phyloP scores from a whole-genome alignment of 2,888 invertebrate genomes.

The Alloscopus bannaensis region DNA sequence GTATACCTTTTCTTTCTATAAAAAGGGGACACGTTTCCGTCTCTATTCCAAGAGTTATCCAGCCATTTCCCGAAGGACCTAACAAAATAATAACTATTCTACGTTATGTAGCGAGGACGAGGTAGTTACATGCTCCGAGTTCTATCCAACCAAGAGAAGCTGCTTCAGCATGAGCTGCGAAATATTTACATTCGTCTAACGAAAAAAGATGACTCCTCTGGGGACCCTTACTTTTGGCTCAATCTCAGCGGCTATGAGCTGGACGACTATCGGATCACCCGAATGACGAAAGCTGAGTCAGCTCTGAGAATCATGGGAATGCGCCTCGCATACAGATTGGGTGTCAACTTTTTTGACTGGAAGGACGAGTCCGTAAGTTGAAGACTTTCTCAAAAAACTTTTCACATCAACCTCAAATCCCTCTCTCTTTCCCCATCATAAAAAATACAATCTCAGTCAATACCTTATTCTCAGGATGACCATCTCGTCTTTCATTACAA shows the following conservation, averaged over 20 bases:
- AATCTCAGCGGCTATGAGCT: constrained; percentile 60
- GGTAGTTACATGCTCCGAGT: constrained; percentile 60
- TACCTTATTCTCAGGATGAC: constrained; percentile 59
- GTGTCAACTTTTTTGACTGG: constrained; percentile 62
- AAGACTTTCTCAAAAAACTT: too few relatives aligned
- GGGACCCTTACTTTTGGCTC: constrained; percentile 58
- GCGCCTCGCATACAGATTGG: constrained; percentile 43
- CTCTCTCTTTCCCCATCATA: neutral
- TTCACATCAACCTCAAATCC: neutral
- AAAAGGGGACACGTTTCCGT: neutral
- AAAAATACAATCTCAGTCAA: too few relatives aligned
- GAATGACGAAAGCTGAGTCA: constrained; percentile 60
- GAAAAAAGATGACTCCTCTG: constrained; percentile 47
- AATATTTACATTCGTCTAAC: constrained; percentile 58
- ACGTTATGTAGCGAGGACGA: constrained; percentile 40
- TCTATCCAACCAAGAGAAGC: constrained; percentile 55
- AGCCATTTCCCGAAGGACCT: neutral
- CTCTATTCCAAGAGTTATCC: neutral
- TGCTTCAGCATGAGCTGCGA: constrained; percentile 45
- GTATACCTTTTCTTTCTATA: too few relatives aligned
- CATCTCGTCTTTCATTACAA: constrained; percentile 60
- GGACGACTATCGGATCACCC: constrained; percentile 57
- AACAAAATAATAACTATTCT: neutral
- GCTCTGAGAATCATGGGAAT: constrained; percentile 60
- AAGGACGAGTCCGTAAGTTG: constrained; percentile 61